Base-by-base conservation (phyloP, 2,113 vertebrate species). In the Lynx canadensis region DNA sequence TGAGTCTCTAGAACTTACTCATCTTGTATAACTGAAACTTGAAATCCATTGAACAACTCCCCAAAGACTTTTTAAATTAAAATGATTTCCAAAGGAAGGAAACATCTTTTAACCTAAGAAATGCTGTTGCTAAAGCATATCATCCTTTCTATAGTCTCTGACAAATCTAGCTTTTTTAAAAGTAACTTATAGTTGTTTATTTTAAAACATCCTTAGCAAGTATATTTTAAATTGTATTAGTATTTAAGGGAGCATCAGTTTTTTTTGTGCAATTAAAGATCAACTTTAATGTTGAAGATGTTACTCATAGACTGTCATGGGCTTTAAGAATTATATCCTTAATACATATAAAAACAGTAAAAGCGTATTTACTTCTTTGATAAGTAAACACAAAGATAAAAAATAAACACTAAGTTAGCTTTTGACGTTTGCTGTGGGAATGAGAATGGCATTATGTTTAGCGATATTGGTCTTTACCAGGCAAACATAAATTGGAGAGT, bases 301-400 rank as follows among this genome's bases (percentile, higher is more conserved):
- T 66, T 60, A 82, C 88, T 7, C 14, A 25, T 80, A 65, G 45
- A 68, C 23, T 65, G 4, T 82, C 57, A 11, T 55, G 41, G 41
- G 2, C 29, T 71, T 94, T 90, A 41, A 95, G 90, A 88, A 33
- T 89, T 90, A 69, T 52, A 57, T 89, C 31, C 65, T 86, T 79
- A 60, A 21, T 92, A 91, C 45, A 82, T 66, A 80, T n/a, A 85
- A 65, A 91, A 36, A 6, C 48, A 36, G 50, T 90, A 38, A 74
- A 92, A 55, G 1, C 31, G 16, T 69, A 1, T 79, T 93, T 96
- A 69, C 27, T 89, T 36, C 50, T 88, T 88, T 71, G 33, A 71
- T 91, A 94, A 91, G 60, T 82, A 63, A 92, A 94, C 91, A 55
- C 33, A 27, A 45, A 5, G 66, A 16, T n/a, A 69, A 69, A 19